Evolutionary conservation across 2,113 vertebrate genomes (phyloP), one percentile per base, ranked within the genome.

Genomic region (Gymnocephalus cernua): DNA sequence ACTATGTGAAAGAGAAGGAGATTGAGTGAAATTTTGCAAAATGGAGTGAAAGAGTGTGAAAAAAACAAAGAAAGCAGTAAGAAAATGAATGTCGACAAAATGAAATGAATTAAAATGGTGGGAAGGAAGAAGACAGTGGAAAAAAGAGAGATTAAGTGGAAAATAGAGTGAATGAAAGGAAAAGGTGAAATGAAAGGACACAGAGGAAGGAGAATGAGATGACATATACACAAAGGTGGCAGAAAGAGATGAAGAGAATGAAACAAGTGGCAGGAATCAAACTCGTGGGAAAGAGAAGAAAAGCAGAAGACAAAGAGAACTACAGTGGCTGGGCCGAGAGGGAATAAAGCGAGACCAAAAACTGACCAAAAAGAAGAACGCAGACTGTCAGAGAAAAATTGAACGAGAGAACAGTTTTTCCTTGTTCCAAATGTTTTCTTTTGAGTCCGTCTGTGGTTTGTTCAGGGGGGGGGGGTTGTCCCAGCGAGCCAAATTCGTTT

Each of bases 371-470:
- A 56, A 58, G 25, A 70, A 47, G n/a, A 51, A 80, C 57, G 73
- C 19, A 72, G 66, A 9, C 59, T 14, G 66, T 57, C 38, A 41
- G 58, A 57, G 51, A 62, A 21, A 29, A 5, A 82, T 23, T 65
- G 76, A 62, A n/a, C 1, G n/a, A 80, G 72, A 68, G 69, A 84
- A 82, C 74, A 75, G 84, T 86, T 89, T 86, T 82, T 82, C 82
- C 79, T 83, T 69, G 83, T 79, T 84, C 70, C 87, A 92, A 91
- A 84, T 89, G 88, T 89, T 94, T 92, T 89, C 76, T 86, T 92
- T 92, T 62, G 75, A 67, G 70, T 68, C 76, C 16, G 69, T 90
- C 73, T 50, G 92, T 77, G 93, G 92, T 95, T 93, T 88, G 78
- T 74, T 80, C 3, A n/a, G 59, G 86, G 83, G 78, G 74, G 61